Evolutionary conservation across 2,888 invertebrate genomes (phyloP).

Genomic region (Phania funesta): DNA sequence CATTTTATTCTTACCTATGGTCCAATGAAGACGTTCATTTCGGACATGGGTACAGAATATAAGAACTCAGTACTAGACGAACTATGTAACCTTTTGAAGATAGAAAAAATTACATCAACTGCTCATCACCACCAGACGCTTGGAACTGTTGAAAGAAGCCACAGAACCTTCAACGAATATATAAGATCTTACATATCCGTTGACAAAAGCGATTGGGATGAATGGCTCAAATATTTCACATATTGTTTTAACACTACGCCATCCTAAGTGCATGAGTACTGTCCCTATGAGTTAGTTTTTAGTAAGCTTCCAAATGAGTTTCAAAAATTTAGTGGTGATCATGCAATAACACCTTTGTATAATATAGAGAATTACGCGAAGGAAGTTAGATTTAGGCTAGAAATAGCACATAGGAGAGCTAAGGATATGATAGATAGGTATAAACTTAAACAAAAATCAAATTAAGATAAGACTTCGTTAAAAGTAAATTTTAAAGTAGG

Average conservation of each 20-base stretch:
- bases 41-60: neutral
- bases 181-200: constrained; percentile 28
- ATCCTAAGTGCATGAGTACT: constrained; percentile 48
- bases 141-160: no score
- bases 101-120: no score
- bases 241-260: constrained; percentile 58
- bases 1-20: neutral
- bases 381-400: neutral
- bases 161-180: constrained; percentile 4
- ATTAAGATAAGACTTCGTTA: neutral
- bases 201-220: constrained; percentile 32
- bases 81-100: no score
- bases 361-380: neutral
- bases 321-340: neutral
- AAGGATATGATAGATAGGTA: no score
- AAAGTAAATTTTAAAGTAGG: neutral
- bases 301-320: neutral
- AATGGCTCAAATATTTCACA: neutral
- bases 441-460: neutral
- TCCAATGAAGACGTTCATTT: neutral
- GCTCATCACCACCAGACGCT: no score
- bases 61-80: no score
- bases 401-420: neutral
- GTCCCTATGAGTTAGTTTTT: constrained; percentile 54
- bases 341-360: neutral